A percentile compares a stretch with the other conserved stretches of the same genome.
phyloP scores from a whole-genome alignment of 2,797 vertebrate genomes.

The Melanogrammus aeglefinus region DNA sequence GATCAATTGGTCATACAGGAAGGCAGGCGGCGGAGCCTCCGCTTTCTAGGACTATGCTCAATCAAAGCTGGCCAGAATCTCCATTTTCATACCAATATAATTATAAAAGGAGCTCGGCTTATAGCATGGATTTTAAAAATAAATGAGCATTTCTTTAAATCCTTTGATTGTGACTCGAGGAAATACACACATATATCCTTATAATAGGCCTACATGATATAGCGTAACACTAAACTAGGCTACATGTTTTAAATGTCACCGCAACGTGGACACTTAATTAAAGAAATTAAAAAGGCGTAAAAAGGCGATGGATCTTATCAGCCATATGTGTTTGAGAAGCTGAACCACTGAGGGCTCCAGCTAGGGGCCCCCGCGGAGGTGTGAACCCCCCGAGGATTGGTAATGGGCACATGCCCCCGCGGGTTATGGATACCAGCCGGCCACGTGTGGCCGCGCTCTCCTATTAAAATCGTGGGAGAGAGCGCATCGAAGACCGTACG shows the following conservation, averaged over 20 bases:
- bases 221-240: neutral
- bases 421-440: slow-evolving; percentile 13
- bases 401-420: slow-evolving; percentile 23
- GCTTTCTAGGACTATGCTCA: neutral
- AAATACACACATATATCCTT: neutral
- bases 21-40: neutral
- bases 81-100: neutral
- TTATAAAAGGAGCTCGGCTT: neutral
- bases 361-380: slow-evolving; percentile 42
- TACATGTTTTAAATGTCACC: neutral
- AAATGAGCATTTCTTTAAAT: neutral
- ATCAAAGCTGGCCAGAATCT: neutral
- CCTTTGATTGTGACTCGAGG: neutral
- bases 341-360: slow-evolving; percentile 17
- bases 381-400: slow-evolving; percentile 20
- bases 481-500: slow-evolving; percentile 25
- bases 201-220: neutral
- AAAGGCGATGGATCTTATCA: neutral
- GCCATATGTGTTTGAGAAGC: neutral
- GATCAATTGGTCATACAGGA: slow-evolving; percentile 47
- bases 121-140: no score
- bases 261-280: neutral
- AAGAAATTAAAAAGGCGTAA: neutral
- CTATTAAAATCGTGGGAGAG: slow-evolving; percentile 52
- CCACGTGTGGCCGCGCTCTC: slow-evolving; percentile 60